These are phyloP conservation scores for Myrmophylax atrothorax DNA, from an alignment of 2,113 vertebrate genomes.

Conservation along the genomic window DNA sequence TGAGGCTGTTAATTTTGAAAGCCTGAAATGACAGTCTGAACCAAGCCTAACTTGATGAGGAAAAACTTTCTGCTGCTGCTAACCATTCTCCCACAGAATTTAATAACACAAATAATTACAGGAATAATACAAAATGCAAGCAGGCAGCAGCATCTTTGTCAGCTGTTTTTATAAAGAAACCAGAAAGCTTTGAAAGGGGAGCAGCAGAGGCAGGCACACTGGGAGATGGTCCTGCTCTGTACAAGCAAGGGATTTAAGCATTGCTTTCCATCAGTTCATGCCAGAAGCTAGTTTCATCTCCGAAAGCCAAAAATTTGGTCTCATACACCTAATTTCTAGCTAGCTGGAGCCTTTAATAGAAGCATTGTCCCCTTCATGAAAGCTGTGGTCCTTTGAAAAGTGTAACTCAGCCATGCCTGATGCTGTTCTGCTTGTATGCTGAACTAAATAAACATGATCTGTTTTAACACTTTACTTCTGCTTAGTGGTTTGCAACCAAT, in stretches of 20 bases:
- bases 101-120: neutral
- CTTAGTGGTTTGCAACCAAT: neutral
- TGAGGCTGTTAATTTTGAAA: constrained; percentile 2
- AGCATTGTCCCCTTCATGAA: neutral
- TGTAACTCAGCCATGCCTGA: neutral
- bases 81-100: neutral
- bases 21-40: neutral
- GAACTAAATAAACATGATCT: neutral
- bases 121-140: neutral
- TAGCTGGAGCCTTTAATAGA: neutral
- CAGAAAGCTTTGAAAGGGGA: neutral
- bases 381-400: neutral
- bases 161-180: neutral
- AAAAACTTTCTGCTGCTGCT: neutral
- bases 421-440: neutral
- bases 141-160: neutral
- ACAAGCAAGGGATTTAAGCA: neutral
- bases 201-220: neutral
- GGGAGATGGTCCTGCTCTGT: neutral
- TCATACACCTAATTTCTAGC: neutral
- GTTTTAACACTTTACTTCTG: neutral
- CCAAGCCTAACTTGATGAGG: neutral
- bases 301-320: neutral
- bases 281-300: neutral
- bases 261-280: neutral